phyloP scores from a whole-genome alignment of 35 echinoderm and acorn worm species.

The Heliocidaris tuberculata region DNA sequence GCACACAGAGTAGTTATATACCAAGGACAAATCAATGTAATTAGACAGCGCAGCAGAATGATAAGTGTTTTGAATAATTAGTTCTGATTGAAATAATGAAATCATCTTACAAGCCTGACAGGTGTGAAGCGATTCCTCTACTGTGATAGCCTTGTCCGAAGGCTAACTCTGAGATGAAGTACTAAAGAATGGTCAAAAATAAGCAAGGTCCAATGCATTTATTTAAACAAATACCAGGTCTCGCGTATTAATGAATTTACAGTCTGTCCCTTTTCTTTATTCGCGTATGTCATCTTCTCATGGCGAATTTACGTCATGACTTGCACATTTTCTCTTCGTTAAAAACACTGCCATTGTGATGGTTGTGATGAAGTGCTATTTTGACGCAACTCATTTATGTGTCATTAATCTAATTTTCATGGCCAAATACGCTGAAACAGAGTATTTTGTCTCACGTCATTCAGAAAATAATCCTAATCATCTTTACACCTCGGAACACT shows the following conservation, averaged over 20 bases:
- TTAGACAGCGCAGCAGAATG: neutral
- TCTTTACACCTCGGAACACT: no score
- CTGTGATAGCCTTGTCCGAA: neutral
- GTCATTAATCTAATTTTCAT: neutral
- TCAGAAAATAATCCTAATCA: no score
- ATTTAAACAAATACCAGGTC: neutral
- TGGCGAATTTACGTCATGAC: neutral
- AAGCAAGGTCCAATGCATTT: neutral
- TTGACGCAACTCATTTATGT: neutral
- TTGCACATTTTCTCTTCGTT: neutral
- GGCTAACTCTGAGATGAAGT: neutral
- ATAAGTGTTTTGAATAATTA: neutral
- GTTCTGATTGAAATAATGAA: neutral
- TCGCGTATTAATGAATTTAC: neutral
- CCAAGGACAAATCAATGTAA: neutral
- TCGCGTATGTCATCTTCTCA: neutral
- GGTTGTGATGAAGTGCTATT: neutral
- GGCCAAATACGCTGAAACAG: neutral
- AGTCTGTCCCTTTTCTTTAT: no score
- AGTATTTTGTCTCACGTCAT: no score
- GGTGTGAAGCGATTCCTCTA: neutral
- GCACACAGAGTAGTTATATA: neutral
- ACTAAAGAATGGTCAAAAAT: neutral
- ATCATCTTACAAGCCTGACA: neutral
- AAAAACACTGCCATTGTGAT: neutral